Base-by-base conservation (phyloP, 2,888 invertebrate species). In the Nemurella pictetii region DNA sequence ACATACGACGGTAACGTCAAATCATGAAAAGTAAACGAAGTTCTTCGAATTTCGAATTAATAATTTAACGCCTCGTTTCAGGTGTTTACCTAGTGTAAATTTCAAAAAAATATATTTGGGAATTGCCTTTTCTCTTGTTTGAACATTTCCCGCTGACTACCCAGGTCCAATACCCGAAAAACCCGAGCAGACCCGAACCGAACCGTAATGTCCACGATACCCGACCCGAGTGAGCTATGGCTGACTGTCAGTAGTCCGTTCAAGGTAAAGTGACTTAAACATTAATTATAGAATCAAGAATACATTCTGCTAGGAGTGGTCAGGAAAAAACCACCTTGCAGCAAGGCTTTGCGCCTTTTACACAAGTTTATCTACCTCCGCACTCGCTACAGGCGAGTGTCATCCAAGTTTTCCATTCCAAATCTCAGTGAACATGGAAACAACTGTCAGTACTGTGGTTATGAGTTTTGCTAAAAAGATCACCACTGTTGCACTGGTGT, bases 401-500 rank as follows among this genome's bases (percentile, higher is more conserved):
- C 55, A 55, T 20, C 9, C 55, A 20, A 55, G 55, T 55, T 55
- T 55, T 55, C 55, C 55, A 55, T 55, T 7, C 55, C 20, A 12
- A 55, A 55, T 20, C 15, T 2, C 55, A 20, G 55, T 55, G 55
- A 55, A 55, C 20, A 82, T 82, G 27, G 82, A 82, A 27, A 72
- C 82, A 20, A 72, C 55, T 82, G 55, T 82, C 27, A 26, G 28
- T 26, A 26, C 25, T 27, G 55, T 78, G 0, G 72, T 15, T 30
- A 77, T 86, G 88, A 92, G 92, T 88, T 92, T 93, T 86, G 91
- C 92, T 35, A 95, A 95, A 89, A 95, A 95, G 91, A 93, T 95
- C 80, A 93, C 94, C 83, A 92, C 95, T 84, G 95, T 96, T 30
- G 95, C 96, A 29, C 91, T 93, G 9, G 94, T 96, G 78, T 97